Conservation (phyloP, 2,888 invertebrate genomes). For the Dolichomitus sp. region DNA sequence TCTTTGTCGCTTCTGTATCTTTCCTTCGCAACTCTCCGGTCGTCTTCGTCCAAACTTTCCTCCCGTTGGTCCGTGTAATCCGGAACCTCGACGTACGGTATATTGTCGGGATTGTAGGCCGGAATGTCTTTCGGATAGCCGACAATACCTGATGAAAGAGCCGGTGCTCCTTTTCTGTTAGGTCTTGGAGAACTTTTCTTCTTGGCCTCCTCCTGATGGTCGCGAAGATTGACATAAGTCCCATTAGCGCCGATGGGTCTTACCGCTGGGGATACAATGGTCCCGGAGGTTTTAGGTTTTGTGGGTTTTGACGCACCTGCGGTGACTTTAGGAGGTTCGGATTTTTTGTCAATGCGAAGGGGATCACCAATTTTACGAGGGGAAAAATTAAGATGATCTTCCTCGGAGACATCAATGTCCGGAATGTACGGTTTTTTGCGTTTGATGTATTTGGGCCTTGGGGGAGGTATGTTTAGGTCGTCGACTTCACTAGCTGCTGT, state of each 20-base stretch:
- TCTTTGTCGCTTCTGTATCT: conserved; percentile 27
- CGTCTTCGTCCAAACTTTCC: conserved; percentile 76
- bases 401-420: conserved; percentile 20
- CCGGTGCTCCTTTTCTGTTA: neutral
- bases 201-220: conserved; percentile 62
- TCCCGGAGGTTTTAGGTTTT: neutral
- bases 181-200: neutral
- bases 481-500: conserved; percentile 65
- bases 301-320: neutral
- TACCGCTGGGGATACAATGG: neutral
- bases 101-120: conserved; percentile 74
- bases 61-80: conserved; percentile 78
- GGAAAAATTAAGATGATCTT: neutral
- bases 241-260: conserved; percentile 8
- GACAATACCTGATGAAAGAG: neutral
- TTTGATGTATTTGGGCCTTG: conserved; percentile 34
- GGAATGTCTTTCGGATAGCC: conserved; percentile 51
- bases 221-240: conserved; percentile 71
- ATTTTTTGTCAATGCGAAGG: neutral
- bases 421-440: neutral
- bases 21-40: conserved; percentile 65
- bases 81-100: conserved; percentile 79
- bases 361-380: neutral
- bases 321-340: neutral
- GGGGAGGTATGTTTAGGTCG: conserved; percentile 64